These are phyloP conservation scores for Bos indicus DNA, from an alignment of 2,113 vertebrate species.

Conservation along the genomic window DNA sequence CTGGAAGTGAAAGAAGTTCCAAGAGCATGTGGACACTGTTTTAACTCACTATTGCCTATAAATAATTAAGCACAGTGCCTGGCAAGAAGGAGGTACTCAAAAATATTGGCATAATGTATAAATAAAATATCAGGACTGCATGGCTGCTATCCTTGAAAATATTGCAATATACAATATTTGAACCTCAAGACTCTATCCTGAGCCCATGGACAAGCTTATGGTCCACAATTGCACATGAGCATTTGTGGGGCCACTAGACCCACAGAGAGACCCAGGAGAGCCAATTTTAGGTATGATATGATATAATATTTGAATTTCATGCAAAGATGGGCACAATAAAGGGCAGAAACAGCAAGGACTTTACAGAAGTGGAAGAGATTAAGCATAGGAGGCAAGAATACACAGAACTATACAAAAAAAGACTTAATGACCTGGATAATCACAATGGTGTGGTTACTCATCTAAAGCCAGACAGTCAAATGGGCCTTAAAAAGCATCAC, in stretches of 20 bases:
- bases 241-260: not conserved
- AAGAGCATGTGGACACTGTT: not conserved
- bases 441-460: not conserved
- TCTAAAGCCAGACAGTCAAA: not conserved
- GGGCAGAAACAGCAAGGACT: not conserved
- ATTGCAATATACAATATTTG: not conserved
- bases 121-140: not conserved
- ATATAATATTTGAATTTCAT: not conserved
- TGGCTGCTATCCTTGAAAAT: not conserved
- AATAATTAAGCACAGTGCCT: not conserved
- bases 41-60: not conserved
- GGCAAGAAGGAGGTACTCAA: not conserved
- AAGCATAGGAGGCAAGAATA: not conserved
- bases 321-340: not conserved
- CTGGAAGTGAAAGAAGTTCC: not conserved
- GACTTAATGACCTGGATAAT: not conserved
- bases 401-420: not conserved
- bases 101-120: not conserved
- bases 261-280: not conserved
- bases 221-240: not conserved
- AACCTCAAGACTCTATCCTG: not conserved
- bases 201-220: not conserved
- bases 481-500: not conserved
- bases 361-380: not conserved
- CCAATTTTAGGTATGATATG: not conserved